A percentile compares a stretch with the other conserved stretches of the same genome.
These are phyloP conservation scores for Metaphire vulgaris DNA, from an alignment of 1,140 invertebrate genomes.

Conservation along the genomic window DNA sequence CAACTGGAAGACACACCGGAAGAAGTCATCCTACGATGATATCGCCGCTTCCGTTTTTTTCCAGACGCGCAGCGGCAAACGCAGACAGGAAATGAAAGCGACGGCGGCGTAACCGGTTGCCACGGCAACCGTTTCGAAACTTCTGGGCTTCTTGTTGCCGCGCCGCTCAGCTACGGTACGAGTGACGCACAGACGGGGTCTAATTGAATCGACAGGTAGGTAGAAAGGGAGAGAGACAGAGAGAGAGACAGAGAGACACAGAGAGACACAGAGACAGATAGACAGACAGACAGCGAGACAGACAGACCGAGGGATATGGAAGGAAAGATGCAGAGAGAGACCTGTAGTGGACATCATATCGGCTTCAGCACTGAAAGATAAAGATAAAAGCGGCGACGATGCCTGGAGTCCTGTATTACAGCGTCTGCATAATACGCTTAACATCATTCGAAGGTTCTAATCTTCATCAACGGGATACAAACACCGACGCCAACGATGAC, in stretches of 20 bases:
- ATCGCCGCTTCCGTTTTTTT: no score
- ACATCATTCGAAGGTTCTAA: no score
- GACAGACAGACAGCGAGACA: constrained; percentile 4
- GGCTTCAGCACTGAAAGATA: no score
- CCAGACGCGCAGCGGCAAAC: no score
- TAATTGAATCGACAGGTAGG: neutral
- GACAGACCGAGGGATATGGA: neutral
- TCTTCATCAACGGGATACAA: no score
- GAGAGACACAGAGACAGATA: neutral
- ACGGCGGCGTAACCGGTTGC: neutral
- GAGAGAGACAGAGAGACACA: neutral
- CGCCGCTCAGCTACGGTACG: neutral
- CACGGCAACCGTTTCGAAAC: neutral
- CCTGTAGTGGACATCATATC: no score
- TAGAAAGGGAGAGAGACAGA: neutral
- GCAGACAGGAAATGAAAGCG: no score
- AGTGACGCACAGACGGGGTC: neutral
- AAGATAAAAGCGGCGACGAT: no score
- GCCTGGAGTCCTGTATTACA: no score
- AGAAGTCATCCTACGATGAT: no score
- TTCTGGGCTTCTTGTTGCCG: neutral
- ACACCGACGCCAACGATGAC: neutral
- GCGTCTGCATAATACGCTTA: no score
- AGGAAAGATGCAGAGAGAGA: neutral
- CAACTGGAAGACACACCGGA: no score